Conservation (phyloP, 2,888 invertebrate genomes). For the Cantharis flavilabris region DNA sequence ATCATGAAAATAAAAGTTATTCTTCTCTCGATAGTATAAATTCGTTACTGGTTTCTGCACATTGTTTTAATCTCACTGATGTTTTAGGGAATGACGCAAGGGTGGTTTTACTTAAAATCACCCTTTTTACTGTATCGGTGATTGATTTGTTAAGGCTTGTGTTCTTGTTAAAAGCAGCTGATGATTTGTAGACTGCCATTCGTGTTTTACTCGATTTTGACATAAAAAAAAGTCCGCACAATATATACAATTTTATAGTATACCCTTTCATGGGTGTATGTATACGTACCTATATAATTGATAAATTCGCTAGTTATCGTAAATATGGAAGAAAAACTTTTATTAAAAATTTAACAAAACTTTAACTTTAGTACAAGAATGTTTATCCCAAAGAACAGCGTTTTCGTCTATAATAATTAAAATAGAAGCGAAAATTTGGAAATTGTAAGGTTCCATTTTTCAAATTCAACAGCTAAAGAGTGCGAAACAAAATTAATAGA, state of each 20-base stretch:
- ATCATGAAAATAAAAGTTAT: slow-evolving; percentile 11
- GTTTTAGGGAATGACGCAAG: slow-evolving; percentile 21
- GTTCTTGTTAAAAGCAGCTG: slow-evolving; percentile 27
- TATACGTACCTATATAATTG: too few relatives aligned
- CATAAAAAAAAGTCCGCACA: neutral
- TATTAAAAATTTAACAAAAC: too few relatives aligned
- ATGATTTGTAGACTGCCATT: slow-evolving; percentile 18
- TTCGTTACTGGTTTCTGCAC: slow-evolving; percentile 24
- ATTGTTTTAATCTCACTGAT: slow-evolving; percentile 30
- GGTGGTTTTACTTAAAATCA: slow-evolving; percentile 27
- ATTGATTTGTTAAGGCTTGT: slow-evolving; percentile 28
- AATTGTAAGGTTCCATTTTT: too few relatives aligned
- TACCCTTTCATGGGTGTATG: too few relatives aligned
- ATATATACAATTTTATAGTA: too few relatives aligned
- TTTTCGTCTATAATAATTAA: too few relatives aligned
- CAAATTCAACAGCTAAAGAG: too few relatives aligned
- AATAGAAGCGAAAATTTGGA: too few relatives aligned
- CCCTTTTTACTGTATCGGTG: slow-evolving; percentile 25
- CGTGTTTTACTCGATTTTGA: slow-evolving; percentile 4
- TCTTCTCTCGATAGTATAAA: slow-evolving; percentile 5
- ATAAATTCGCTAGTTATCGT: too few relatives aligned
- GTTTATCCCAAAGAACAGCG: too few relatives aligned
- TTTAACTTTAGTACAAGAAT: too few relatives aligned
- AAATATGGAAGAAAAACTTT: too few relatives aligned
- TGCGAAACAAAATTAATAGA: neutral